Conservation (phyloP, 2,113 vertebrate species). For the Pollimyrus isidori region DNA sequence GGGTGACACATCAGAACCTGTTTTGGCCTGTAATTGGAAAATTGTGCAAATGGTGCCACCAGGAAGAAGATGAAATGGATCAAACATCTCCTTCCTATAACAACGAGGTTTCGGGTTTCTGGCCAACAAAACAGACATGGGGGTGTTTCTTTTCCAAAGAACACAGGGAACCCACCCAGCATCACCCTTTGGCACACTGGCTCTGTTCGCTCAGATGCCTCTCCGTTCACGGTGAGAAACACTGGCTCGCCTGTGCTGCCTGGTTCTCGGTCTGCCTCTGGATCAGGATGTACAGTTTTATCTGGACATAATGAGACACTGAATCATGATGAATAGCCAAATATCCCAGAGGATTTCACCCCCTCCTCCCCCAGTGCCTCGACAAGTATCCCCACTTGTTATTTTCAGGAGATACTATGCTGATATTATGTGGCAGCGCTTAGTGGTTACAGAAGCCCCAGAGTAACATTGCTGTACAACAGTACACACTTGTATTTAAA, state of each 20-base stretch:
- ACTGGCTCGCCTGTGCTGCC: slow-evolving; percentile 14
- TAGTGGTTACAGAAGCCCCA: not conserved
- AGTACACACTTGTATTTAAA: not conserved
- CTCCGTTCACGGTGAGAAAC: slow-evolving; percentile 46
- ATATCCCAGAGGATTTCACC: not conserved
- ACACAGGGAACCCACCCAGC: slow-evolving; percentile 4
- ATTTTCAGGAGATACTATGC: not conserved
- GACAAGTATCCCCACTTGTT: not conserved
- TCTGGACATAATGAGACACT: not conserved
- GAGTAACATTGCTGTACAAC: not conserved
- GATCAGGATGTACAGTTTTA: not conserved
- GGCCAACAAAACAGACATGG: slow-evolving; percentile 3
- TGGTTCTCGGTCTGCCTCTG: not conserved
- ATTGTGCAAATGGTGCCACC: not conserved
- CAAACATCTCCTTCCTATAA: slow-evolving; percentile 39
- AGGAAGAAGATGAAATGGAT: slow-evolving; percentile 18
- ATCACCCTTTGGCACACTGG: slow-evolving; percentile 33
- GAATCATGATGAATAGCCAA: not conserved
- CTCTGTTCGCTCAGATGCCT: slow-evolving; percentile 53
- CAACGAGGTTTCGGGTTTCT: slow-evolving; percentile 28
- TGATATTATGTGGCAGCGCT: not conserved
- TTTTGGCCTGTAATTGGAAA: not conserved
- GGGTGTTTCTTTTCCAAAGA: not conserved
- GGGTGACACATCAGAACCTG: not conserved
- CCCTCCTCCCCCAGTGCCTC: not conserved